phyloP scores from a whole-genome alignment of 2,113 vertebrate species.

The Tamias sibiricus region DNA sequence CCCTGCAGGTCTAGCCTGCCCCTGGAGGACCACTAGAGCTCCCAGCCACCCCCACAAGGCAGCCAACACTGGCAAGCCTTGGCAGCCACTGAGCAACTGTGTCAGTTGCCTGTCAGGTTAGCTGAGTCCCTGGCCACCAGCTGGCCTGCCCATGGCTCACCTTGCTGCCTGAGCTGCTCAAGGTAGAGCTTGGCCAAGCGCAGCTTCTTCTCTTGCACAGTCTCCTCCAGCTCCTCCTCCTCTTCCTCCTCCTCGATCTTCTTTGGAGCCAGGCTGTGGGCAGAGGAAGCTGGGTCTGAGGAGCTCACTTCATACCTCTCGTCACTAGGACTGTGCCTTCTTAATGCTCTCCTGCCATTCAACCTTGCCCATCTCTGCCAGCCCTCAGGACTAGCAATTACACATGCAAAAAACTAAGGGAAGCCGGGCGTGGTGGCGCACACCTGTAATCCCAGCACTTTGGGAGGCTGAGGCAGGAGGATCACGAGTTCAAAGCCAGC shows the following conservation, averaged over 20 bases:
- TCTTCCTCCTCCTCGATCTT: conserved; percentile 80
- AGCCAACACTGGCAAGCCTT: background rate
- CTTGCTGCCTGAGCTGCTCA: conserved; percentile 92
- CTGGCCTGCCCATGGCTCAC: conserved; percentile 74
- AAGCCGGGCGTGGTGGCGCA: too few relatives aligned
- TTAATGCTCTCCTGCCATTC: background rate
- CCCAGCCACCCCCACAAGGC: background rate
- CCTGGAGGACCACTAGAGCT: background rate
- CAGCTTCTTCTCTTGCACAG: conserved; percentile 96
- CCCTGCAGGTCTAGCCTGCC: background rate
- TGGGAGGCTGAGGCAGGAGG: too few relatives aligned
- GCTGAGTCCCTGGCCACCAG: background rate
- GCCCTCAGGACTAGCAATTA: background rate
- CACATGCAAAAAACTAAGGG: background rate
- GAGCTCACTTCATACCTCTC: background rate
- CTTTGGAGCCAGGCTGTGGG: conserved; percentile 63
- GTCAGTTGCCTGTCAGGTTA: background rate
- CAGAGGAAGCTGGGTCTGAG: background rate
- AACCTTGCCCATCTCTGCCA: background rate
- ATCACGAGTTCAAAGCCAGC: too few relatives aligned
- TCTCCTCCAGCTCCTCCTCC: conserved; percentile 92
- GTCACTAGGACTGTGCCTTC: background rate
- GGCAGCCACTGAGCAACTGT: background rate
- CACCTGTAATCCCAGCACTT: too few relatives aligned
- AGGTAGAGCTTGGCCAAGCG: conserved; percentile 95